Evolutionary conservation across 2,888 invertebrate species (phyloP).

Genomic region (Lycia hirtaria): DNA sequence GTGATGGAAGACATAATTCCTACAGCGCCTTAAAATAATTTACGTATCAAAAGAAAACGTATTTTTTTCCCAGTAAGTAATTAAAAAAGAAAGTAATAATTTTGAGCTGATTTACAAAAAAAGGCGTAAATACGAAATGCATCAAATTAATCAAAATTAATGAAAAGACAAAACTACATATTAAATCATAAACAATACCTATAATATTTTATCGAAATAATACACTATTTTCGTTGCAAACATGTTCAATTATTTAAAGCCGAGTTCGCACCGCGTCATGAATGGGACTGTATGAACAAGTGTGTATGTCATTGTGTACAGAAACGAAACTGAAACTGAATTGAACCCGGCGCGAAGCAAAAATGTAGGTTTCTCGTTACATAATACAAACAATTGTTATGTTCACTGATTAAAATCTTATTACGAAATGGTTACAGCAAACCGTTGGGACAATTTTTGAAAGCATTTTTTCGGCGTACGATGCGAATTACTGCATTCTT

Average conservation of each 20-base stretch:
- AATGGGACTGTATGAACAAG: conserved; percentile 28
- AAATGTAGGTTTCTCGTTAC: conserved; percentile 30
- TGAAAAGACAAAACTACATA: too few relatives aligned
- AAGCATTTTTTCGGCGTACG: too few relatives aligned
- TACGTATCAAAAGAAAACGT: too few relatives aligned
- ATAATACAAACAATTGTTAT: background rate
- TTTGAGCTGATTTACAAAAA: too few relatives aligned
- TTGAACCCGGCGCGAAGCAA: conserved; percentile 21
- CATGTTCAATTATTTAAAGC: background rate
- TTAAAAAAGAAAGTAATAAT: too few relatives aligned
- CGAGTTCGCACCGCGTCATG: conserved; percentile 2
- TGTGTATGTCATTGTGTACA: conserved; percentile 39
- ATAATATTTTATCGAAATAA: background rate
- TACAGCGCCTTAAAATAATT: too few relatives aligned
- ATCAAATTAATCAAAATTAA: too few relatives aligned
- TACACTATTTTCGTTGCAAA: background rate
- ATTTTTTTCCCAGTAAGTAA: too few relatives aligned
- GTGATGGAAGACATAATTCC: too few relatives aligned
- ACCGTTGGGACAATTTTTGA: too few relatives aligned
- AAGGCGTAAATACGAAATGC: too few relatives aligned
- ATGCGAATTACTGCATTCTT: too few relatives aligned
- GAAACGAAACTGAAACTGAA: conserved; percentile 42
- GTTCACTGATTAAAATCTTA: background rate
- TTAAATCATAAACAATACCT: background rate
- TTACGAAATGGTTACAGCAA: background rate